Base-by-base conservation (phyloP, 2,113 vertebrate species). In the Anolis sagrei region DNA sequence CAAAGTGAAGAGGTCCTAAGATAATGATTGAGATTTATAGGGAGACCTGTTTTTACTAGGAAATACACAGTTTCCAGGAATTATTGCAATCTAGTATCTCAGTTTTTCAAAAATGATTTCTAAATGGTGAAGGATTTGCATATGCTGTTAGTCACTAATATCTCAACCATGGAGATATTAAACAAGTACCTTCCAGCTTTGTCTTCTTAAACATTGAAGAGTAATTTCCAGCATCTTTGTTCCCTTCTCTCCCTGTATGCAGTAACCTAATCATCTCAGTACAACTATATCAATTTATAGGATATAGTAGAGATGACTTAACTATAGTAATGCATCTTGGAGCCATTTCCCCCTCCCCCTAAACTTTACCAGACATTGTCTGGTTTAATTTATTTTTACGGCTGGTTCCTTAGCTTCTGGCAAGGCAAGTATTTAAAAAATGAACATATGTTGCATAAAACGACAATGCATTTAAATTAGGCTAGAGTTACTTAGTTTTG, bases 401-500 rank as follows among this genome's bases (percentile, higher is more conserved):
- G 87, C 86, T 88, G 89, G 89, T 94, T 95, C 92, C 80, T 92
- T 95, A 93, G 93, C 93, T 95, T 93, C 93, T 95, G 95, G 95
- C 93, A 92, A 94, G 87, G 91, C 93, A 93, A 94, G 90, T 90
- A 93, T 94, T 94, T 93, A 92, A 94, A 93, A 95, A 95, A 91
- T 87, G 93, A 95, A 95, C 94, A 95, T 95, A 95, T 95, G 95
- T 91, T 95, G 92, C 92, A 94, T 90, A 93, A 94, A 95, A 94
- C 92, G 94, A 95, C 95, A 95, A 95, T 95, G 92, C 86, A 94
- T 95, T 91, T 94, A 91, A 94, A 95, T 94, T 92, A 93, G 88
- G 81, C 64, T 19, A 80, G 75, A 87, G 92, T 93, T 95, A 88
- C 90, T 93, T 89, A 84, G 81, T 83, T 91, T 75, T 93, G 91